Conservation (phyloP, 2,888 invertebrate species). For the Rotaria magnacalcarata region DNA sequence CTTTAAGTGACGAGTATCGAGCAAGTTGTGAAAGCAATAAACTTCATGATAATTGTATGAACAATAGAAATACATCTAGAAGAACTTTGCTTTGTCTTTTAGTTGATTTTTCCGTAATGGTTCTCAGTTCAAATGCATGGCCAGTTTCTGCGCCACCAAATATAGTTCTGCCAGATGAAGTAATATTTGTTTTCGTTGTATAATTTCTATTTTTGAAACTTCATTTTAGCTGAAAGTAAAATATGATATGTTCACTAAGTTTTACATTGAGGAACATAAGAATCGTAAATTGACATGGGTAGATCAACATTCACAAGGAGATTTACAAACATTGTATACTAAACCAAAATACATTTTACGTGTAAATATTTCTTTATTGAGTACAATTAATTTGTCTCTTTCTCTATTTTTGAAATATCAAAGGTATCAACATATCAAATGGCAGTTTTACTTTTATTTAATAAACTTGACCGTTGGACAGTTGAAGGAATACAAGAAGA, state of each 20-base stretch:
- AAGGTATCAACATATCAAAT: slow-evolving; percentile 98
- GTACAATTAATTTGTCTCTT: not conserved
- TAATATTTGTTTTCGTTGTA: too few species aligned
- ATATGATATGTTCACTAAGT: slow-evolving; percentile 86
- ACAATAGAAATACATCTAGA: too few species aligned
- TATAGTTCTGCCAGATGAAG: too few species aligned
- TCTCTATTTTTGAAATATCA: not conserved
- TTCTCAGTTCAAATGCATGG: too few species aligned
- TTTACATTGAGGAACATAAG: slow-evolving; percentile 90
- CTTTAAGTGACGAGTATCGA: too few species aligned
- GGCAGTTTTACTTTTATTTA: slow-evolving; percentile 92
- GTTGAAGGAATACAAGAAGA: slow-evolving; percentile 79
- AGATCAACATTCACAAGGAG: slow-evolving; percentile 95
- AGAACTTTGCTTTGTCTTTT: too few species aligned
- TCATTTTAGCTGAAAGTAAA: slow-evolving; percentile 81
- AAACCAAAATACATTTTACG: slow-evolving; percentile 65
- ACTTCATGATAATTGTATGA: too few species aligned
- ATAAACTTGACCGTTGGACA: slow-evolving; percentile 78
- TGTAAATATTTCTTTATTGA: slow-evolving; percentile 49
- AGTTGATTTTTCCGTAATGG: too few species aligned
- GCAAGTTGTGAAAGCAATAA: too few species aligned
- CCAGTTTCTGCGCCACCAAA: too few species aligned
- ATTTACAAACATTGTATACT: slow-evolving; percentile 90
- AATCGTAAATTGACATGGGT: slow-evolving; percentile 96
- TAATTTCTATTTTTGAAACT: not conserved